Evolutionary conservation across 92 coral and sea anemone genomes (phyloP).

Genomic region (Parazoanthus darwini): DNA sequence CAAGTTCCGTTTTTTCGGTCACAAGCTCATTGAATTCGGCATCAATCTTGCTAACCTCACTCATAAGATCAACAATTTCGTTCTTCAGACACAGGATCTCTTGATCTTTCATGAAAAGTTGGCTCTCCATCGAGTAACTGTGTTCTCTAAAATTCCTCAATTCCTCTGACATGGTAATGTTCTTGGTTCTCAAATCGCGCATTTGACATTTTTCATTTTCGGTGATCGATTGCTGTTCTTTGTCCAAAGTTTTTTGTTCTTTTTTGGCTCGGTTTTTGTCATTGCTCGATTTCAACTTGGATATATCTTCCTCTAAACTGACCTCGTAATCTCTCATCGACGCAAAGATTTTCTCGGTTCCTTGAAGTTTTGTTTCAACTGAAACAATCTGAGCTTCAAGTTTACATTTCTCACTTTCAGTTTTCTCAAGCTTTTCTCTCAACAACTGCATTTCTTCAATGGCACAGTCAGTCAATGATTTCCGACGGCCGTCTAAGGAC

Average conservation of each 20-base stretch:
- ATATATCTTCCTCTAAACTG: conserved; percentile 50
- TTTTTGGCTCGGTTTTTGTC: conserved; percentile 27
- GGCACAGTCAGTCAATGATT: conserved; percentile 16
- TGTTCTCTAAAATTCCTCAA: conserved; percentile 60
- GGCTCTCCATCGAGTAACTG: conserved; percentile 68
- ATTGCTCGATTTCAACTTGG: conserved; percentile 55
- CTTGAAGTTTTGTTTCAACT: conserved; percentile 54
- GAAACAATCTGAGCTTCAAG: conserved; percentile 53
- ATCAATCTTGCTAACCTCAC: conserved; percentile 77
- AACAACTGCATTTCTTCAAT: conserved; percentile 25
- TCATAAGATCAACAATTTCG: conserved; percentile 79
- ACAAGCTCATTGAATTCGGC: conserved; percentile 60
- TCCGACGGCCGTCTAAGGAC: conserved; percentile 32
- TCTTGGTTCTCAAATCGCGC: conserved; percentile 51
- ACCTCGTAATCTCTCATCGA: conserved; percentile 62
- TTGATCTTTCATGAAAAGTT: conserved; percentile 70
- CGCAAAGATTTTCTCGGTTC: conserved; percentile 53
- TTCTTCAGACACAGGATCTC: conserved; percentile 78
- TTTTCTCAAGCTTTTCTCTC: conserved; percentile 36
- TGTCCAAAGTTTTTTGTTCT: conserved; percentile 11
- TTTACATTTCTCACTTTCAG: conserved; percentile 18
- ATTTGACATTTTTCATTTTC: conserved; percentile 46
- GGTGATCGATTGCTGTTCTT: conserved; percentile 24
- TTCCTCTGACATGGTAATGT: conserved; percentile 53
- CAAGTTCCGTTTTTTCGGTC: conserved; percentile 45